Evolutionary conservation across 2,113 vertebrate genomes (phyloP), one percentile per base, ranked within the genome.

Genomic region (Ivindomyrus marchei): DNA sequence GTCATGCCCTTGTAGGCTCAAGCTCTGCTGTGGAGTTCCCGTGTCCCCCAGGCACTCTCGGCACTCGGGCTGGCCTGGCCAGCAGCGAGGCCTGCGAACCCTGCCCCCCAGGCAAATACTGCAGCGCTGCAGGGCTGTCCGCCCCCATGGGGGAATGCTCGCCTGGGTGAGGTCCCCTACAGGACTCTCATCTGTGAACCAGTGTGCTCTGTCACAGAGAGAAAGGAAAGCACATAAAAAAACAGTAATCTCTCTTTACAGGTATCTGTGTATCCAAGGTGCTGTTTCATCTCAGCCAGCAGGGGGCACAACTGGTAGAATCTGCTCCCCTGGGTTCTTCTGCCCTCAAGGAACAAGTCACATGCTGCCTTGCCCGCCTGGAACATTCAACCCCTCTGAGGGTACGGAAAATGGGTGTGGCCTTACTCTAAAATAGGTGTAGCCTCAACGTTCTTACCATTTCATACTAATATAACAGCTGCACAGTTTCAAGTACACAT

Each of bases 71-170:
- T 6, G 95, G 97, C 0, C 94, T 96, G 90, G 92, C 77, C 88
- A 92, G 89, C 74, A 21, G 91, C 80, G 92, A 92, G 2, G 95
- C 95, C 85, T 99, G 98, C 91, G 93, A 90, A 21, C 94, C 94
- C 17, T 99, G 98, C 88, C 96, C 97, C 39, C 94, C 96, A n/a
- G 97, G 98, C 88, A 94, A 88, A 0, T 98, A 97, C 93, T 99
- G 98, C 92, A 92, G 93, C 83, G 94, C 94, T 21, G 92, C 95
- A 88, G 96, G 96, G 77, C 94, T 96, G 87, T 50, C 92, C 91
- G 90, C 92, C 89, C 96, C 96, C 86, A 94, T 94, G 24, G 96
- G 96, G 49, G 7, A 91, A 87, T 95, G 96, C 94, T 92, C 94
- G 92, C 87, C 95, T 92, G 96, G 98, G 98, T 99, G 93, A 95